Conservation (phyloP, 2,888 invertebrate species). For the Pollenia angustigena region DNA sequence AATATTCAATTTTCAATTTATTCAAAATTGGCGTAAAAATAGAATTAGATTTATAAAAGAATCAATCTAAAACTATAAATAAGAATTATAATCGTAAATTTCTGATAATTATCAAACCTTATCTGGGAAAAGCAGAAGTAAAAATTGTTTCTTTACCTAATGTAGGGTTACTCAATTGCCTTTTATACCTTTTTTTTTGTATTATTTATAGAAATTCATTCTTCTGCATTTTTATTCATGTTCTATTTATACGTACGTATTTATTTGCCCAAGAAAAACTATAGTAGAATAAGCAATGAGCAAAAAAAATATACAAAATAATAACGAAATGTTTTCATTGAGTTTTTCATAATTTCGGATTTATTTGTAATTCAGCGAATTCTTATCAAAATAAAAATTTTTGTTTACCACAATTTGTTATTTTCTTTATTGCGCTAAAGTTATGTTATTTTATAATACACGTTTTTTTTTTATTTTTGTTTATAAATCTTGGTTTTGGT, state of each 20-base stretch:
- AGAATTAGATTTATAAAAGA: no score
- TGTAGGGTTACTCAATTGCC: not conserved
- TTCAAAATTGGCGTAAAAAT: no score
- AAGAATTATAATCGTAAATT: no score
- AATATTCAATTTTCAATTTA: no score
- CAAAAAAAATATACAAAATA: conserved; percentile 33
- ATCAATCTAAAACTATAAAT: no score
- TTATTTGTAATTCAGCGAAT: conserved; percentile 74
- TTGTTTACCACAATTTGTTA: conserved; percentile 46
- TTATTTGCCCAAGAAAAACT: conserved; percentile 28
- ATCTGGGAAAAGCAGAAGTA: no score
- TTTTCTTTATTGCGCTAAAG: conserved; percentile 63
- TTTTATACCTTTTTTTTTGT: not conserved
- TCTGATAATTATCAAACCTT: no score
- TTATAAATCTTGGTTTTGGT: not conserved
- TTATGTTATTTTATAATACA: conserved; percentile 28
- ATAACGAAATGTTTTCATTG: conserved; percentile 60
- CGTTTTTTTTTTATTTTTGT: conserved; percentile 2
- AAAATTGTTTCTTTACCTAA: no score
- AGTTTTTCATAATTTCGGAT: conserved; percentile 73
- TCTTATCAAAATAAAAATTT: conserved; percentile 71
- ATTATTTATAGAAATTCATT: conserved; percentile 15
- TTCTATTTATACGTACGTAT: not conserved
- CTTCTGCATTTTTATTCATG: conserved; percentile 12
- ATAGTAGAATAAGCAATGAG: conserved; percentile 11